Conservation (phyloP, 2,113 vertebrate species). For the Protobothrops mucrosquamatus region DNA sequence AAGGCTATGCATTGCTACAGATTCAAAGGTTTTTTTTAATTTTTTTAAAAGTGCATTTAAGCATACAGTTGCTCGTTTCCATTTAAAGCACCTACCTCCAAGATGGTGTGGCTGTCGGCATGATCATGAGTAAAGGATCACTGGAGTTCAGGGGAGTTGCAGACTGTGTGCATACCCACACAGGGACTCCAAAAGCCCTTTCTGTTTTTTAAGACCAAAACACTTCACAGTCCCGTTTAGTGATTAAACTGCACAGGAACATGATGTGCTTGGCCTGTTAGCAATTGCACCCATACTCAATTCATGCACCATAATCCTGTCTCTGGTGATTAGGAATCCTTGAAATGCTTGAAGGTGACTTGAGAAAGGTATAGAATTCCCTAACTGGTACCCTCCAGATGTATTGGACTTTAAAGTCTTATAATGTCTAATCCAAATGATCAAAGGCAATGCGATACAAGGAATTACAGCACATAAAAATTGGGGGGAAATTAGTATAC, state of each 20-base stretch:
- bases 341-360: not conserved
- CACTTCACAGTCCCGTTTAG: not conserved
- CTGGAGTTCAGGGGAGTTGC: not conserved
- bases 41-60: not conserved
- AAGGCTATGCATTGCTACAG: not conserved
- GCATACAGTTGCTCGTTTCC: not conserved
- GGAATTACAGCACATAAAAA: not conserved
- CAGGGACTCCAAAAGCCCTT: not conserved
- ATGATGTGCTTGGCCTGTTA: too few relatives aligned
- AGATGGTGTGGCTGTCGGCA: not conserved
- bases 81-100: not conserved
- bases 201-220: not conserved
- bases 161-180: not conserved
- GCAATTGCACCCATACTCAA: not conserved
- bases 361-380: not conserved
- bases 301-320: not conserved
- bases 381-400: not conserved
- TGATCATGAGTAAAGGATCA: not conserved
- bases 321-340: not conserved
- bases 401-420: not conserved
- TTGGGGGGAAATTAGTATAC: not conserved
- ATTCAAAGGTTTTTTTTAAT: not conserved
- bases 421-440: not conserved
- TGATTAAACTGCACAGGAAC: not conserved
- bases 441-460: not conserved